Evolutionary conservation across 1,140 invertebrate species (phyloP), one percentile per base, ranked within the genome.

Genomic region (Apis cerana): DNA sequence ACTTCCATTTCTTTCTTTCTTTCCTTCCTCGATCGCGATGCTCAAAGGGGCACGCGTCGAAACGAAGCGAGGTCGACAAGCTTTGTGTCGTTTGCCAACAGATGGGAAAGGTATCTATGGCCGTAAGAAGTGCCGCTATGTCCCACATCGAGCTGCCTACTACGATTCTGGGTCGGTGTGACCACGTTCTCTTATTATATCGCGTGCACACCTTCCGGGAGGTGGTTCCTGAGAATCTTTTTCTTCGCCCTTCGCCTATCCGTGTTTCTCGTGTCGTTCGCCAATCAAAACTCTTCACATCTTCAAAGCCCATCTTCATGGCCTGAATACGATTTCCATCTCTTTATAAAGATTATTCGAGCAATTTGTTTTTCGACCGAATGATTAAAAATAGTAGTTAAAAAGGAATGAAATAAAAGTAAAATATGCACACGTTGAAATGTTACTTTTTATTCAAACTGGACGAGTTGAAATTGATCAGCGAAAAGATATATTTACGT

Each of bases 91-190:
- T 80, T 80, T 81, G 75, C 74, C 70, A 80, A 77, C 78, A 83
- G 77, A 79, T 75, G 82, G 80, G 80, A 80, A 88, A 88, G 84
- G 76, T 88, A 88, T 88, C 86, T 85, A 88, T 79, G 62, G 71
- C 87, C 84, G 86, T 83, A 90, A 89, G 86, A 90, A 91, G 91
- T 92, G 91, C 91, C 92, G 92, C 91, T 92, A 92, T 91, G 92
- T 92, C 91, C 92, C 85, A 92, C 90, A 92, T 92, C 89, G 85
- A 43, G 56, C 81, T 82, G 82, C 68, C 87, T 67, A 87, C 87
- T 67, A 87, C 84, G 82, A 90, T 91, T 91, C 89, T 88, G 86
- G 77, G 82, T 88, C 85, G 77, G 68, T 79, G 65, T 79, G 65
- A 72, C 67, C 83, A 80, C 77, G 75, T 86, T 89, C 78, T 72